Percentiles rank a stretch among this genome's conserved stretches.
These are phyloP conservation scores for Aporrectodea caliginosa DNA, from an alignment of 1,140 invertebrate species.

Conservation along the genomic window DNA sequence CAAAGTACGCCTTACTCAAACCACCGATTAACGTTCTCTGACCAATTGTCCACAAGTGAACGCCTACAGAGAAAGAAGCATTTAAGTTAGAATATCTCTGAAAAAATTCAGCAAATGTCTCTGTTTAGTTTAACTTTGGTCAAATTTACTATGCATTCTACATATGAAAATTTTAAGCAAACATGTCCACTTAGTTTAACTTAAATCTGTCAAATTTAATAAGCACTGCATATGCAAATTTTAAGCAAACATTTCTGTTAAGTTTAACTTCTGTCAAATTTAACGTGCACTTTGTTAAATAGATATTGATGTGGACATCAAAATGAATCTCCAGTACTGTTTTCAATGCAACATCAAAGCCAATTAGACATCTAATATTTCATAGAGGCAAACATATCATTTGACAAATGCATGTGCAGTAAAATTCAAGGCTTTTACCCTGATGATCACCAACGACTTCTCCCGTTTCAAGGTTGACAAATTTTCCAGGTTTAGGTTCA, in stretches of 20 bases:
- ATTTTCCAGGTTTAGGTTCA: slow-evolving; percentile 68
- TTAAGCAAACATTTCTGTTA: too few species aligned
- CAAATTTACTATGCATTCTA: too few species aligned
- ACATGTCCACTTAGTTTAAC: too few species aligned
- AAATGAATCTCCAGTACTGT: neutral
- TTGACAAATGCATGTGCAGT: neutral
- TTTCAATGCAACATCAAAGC: neutral
- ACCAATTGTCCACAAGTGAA: slow-evolving; percentile 88
- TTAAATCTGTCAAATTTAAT: too few species aligned
- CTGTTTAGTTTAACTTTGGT: too few species aligned
- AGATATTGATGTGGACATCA: neutral
- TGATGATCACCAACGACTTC: slow-evolving; percentile 72
- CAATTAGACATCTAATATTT: neutral
- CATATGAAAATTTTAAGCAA: too few species aligned
- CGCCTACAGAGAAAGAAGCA: slow-evolving; percentile 46
- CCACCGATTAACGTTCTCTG: slow-evolving; percentile 69
- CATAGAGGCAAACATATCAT: neutral
- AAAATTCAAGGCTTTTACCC: slow-evolving; percentile 59
- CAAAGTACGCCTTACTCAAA: slow-evolving; percentile 61
- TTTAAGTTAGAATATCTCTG: too few species aligned
- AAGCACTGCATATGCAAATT: too few species aligned
- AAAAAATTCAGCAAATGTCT: too few species aligned
- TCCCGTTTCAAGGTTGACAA: slow-evolving; percentile 78
- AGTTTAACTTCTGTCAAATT: neutral
- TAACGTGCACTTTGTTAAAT: neutral